These are phyloP conservation scores for Tricholauxania praeusta DNA, from an alignment of 2,888 invertebrate species.

Conservation along the genomic window DNA sequence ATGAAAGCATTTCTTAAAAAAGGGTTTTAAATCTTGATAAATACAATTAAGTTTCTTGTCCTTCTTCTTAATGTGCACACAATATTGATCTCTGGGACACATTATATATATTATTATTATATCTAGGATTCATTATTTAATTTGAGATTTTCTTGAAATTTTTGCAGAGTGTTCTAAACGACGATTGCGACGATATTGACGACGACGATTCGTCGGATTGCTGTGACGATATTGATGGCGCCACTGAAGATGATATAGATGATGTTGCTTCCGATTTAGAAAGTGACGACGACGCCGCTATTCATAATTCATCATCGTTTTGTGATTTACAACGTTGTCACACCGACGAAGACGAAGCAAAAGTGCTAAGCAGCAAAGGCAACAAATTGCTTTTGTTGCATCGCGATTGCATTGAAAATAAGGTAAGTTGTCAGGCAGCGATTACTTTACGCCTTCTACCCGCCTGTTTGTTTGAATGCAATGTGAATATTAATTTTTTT, in stretches of 20 bases:
- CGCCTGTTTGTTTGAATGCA: slow-evolving; percentile 44
- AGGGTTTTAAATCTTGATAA: too few species aligned
- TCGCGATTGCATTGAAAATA: slow-evolving; percentile 61
- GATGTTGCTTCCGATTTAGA: slow-evolving; percentile 62
- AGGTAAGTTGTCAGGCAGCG: slow-evolving; percentile 51
- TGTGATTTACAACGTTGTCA: slow-evolving; percentile 51
- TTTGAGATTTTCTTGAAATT: not conserved
- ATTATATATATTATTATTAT: too few species aligned
- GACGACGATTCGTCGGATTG: slow-evolving; percentile 48
- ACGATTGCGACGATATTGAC: slow-evolving; percentile 50
- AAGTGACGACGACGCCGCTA: slow-evolving; percentile 49
- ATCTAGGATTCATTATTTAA: too few species aligned
- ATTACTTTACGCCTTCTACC: slow-evolving; percentile 34
- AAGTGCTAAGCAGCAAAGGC: slow-evolving; percentile 33
- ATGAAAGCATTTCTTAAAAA: too few species aligned
- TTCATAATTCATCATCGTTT: slow-evolving; percentile 52
- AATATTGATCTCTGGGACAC: too few species aligned
- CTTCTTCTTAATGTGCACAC: too few species aligned
- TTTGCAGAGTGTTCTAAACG: slow-evolving; percentile 58
- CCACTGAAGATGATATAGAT: slow-evolving; percentile 64
- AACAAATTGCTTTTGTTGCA: slow-evolving; percentile 44
- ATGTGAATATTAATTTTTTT: slow-evolving; percentile 38
- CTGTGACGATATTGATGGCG: slow-evolving; percentile 44
- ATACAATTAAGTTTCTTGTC: too few species aligned
- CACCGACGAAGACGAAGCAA: slow-evolving; percentile 44